Evolutionary conservation across 2,113 vertebrate genomes (phyloP).

Genomic region (Rana temporaria): DNA sequence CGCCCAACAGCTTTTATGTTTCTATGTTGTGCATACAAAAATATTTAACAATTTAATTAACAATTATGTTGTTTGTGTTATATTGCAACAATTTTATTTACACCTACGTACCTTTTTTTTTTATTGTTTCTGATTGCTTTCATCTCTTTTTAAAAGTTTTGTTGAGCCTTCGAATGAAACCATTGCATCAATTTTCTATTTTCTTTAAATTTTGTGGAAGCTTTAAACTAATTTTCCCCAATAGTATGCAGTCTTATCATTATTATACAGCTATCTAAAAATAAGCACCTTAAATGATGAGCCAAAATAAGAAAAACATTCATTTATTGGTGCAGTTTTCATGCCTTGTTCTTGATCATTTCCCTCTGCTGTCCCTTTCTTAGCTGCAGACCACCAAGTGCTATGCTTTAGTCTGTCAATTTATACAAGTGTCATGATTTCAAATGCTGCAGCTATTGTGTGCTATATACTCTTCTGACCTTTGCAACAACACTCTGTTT

Average conservation of each 20-base stretch:
- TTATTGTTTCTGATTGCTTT: conserved; percentile 32
- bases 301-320: conserved; percentile 65
- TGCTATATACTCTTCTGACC: conserved; percentile 76
- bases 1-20: neutral
- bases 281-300: conserved; percentile 74
- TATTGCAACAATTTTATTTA: conserved; percentile 6
- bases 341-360: conserved; percentile 68
- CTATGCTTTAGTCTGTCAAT: conserved; percentile 79
- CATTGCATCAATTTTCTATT: conserved; percentile 64
- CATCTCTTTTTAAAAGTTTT: conserved; percentile 42
- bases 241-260: conserved; percentile 74
- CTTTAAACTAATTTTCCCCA: conserved; percentile 79
- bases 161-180: conserved; percentile 61
- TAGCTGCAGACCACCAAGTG: conserved; percentile 71
- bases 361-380: conserved; percentile 70
- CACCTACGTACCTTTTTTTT: conserved; percentile 1
- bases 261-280: conserved; percentile 67
- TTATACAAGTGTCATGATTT: conserved; percentile 90
- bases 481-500: conserved; percentile 77
- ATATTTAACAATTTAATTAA: neutral
- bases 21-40: no score
- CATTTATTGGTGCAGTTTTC: conserved; percentile 71
- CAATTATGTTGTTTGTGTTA: neutral
- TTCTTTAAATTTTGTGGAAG: conserved; percentile 78
- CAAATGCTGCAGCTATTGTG: conserved; percentile 85